Evolutionary conservation across 2,888 invertebrate genomes (phyloP).

Genomic region (Pilophorus perplexus): DNA sequence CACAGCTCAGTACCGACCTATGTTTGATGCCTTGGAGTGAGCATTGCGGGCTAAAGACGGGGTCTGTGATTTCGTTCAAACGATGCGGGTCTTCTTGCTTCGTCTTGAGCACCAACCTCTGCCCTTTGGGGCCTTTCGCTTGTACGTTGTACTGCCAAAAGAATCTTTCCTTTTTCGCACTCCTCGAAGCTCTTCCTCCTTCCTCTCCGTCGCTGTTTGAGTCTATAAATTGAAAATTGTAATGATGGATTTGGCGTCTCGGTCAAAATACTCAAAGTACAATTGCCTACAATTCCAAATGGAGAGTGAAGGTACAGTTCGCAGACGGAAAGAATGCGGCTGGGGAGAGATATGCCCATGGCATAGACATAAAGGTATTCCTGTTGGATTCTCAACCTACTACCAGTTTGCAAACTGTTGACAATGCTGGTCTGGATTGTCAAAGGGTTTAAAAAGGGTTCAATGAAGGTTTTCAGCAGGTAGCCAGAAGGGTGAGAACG

Average conservation of each 20-base stretch:
- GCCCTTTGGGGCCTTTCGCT: constrained; percentile 95
- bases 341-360: no score
- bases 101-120: constrained; percentile 77
- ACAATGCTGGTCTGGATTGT: background rate
- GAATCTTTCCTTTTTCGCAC: constrained; percentile 73
- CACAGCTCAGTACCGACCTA: constrained; percentile 60
- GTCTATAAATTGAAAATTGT: constrained; percentile 46
- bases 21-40: constrained; percentile 86
- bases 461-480: no score
- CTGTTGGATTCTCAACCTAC: no score
- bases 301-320: background rate
- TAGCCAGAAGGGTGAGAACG: no score
- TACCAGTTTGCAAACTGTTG: no score
- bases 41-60: constrained; percentile 91
- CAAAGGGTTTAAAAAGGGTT: no score
- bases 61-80: constrained; percentile 87
- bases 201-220: constrained; percentile 52
- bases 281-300: constrained; percentile 1
- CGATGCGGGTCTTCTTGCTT: constrained; percentile 89
- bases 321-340: no score
- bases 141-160: constrained; percentile 99
- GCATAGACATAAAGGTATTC: no score
- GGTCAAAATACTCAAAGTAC: no score
- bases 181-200: constrained; percentile 45
- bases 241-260: background rate